Conservation (phyloP, 2,888 invertebrate species). For the Nematopogon swammerdamellus region DNA sequence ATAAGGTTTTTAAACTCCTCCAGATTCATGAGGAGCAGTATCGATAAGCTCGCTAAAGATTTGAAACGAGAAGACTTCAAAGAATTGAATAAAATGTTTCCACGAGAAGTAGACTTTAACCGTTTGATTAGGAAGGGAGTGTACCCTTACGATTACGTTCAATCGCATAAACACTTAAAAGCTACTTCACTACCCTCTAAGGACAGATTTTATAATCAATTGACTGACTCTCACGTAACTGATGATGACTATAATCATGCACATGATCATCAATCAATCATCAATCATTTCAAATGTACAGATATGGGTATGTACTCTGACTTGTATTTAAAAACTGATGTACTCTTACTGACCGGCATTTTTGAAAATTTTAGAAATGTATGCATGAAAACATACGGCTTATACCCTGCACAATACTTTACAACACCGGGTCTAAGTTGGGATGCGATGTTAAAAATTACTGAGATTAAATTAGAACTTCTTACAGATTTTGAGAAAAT, state of each 20-base stretch:
- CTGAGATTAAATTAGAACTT: conserved; percentile 11
- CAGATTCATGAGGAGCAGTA: conserved; percentile 3
- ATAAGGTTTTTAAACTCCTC: conserved; percentile 10
- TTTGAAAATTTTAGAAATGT: conserved; percentile 22
- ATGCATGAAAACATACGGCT: conserved; percentile 15
- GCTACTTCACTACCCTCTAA: no score
- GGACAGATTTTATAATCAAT: no score
- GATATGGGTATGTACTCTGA: conserved; percentile 18
- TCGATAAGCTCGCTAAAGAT: conserved; percentile 4
- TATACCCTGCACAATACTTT: conserved; percentile 8
- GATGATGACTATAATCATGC: no score
- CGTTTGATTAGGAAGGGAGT: no score
- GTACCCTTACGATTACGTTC: no score
- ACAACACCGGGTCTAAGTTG: conserved; percentile 12
- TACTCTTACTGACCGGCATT: conserved; percentile 18
- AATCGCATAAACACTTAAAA: no score
- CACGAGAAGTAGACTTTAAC: conserved; percentile 7
- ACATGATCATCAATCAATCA: no score
- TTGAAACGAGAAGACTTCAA: conserved; percentile 6
- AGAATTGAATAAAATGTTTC: conserved; percentile 5
- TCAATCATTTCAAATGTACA: conserved; percentile 13
- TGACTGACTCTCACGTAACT: no score
- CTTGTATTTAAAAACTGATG: conserved; percentile 20
- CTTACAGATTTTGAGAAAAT: conserved; percentile 13
- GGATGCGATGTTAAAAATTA: conserved; percentile 15